Percentiles rank a stretch among this genome's conserved stretches.
These are phyloP conservation scores for Hozukius guyotensis DNA, from an alignment of 2,797 vertebrate genomes.

Conservation along the genomic window DNA sequence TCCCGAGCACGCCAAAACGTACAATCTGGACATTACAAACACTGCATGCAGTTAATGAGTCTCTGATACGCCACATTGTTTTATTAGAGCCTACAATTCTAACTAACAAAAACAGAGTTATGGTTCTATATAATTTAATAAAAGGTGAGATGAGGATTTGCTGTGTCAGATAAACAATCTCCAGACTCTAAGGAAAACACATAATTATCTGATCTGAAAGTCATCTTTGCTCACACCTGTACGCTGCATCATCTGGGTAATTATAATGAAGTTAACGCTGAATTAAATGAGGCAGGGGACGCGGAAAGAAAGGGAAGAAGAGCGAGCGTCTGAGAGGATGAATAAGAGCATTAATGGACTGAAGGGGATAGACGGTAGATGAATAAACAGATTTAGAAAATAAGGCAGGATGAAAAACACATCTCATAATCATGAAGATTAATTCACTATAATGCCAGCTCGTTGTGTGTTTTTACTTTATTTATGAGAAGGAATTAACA, in stretches of 20 bases:
- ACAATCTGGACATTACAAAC: slow-evolving; percentile 9
- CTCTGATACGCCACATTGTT: background rate
- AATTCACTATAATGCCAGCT: slow-evolving; percentile 2
- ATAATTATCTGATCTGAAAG: slow-evolving; percentile 19
- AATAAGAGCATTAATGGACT: slow-evolving; percentile 36
- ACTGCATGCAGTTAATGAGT: background rate
- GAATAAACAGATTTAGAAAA: slow-evolving; percentile 31
- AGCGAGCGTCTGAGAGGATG: slow-evolving; percentile 9
- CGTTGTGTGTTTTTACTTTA: slow-evolving; percentile 14
- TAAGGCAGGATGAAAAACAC: background rate
- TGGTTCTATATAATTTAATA: background rate
- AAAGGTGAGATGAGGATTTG: background rate
- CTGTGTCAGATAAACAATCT: slow-evolving; percentile 7
- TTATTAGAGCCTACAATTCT: background rate
- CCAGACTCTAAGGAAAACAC: background rate
- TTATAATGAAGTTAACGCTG: slow-evolving; percentile 36
- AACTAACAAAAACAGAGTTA: background rate
- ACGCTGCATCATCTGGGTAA: slow-evolving; percentile 13
- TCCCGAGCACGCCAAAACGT: slow-evolving; percentile 6
- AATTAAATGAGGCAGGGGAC: slow-evolving; percentile 48
- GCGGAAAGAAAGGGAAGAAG: background rate
- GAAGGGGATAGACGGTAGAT: slow-evolving; percentile 12
- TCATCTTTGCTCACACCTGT: slow-evolving; percentile 22
- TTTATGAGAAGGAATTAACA: slow-evolving; percentile 41
- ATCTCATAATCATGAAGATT: slow-evolving; percentile 29